Base-by-base conservation (phyloP, 1,140 invertebrate genomes). In the Oryctes rhinoceros region DNA sequence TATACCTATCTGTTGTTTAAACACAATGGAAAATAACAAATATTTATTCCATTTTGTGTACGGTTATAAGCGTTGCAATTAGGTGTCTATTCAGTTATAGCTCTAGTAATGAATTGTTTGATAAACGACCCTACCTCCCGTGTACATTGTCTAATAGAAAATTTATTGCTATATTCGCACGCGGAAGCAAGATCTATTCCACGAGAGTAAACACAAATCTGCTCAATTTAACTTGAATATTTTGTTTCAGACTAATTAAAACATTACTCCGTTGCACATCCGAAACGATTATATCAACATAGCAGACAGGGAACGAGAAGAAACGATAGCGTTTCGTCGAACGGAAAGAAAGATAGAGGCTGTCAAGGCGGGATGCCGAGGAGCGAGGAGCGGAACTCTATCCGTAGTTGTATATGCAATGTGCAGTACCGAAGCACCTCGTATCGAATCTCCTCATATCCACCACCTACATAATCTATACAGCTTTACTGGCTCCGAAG, bases 401-500 rank as follows among this genome's bases (percentile, higher is more conserved):
- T 9, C 9, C 65, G 65, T 71, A 71, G 65, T 37, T 30, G 65
- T 37, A 71, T 44, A 44, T 71, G 37, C 18, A 71, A 24, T 71
- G 24, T 37, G 35, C 65, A 71, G 65, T 24, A 71, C 65, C 65
- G 65, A 37, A 76, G 75, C 75, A 76, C 75, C 37, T 76, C 75
- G 75, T 76, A 76, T 76, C 75, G 75, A 76, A 71, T 48, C 71
- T 80, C 79, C 74, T 80, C 71, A 76, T 74, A 80, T 80, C 79
- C 79, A 37, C 65, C 65, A 80, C 79, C 79, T 80, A 80, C 79
- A 80, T 80, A 80, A 80, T 80, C 79, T 76, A 80, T 80, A 80
- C 79, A 80, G 79, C 79, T 80, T 80, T 80, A 65, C 79, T 80
- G 78, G 62, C 78, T 67, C 71, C 65, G 65, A 74, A 79, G 81